Evolutionary conservation across 1,140 invertebrate species (phyloP).

Genomic region (Drosophila persimilis): DNA sequence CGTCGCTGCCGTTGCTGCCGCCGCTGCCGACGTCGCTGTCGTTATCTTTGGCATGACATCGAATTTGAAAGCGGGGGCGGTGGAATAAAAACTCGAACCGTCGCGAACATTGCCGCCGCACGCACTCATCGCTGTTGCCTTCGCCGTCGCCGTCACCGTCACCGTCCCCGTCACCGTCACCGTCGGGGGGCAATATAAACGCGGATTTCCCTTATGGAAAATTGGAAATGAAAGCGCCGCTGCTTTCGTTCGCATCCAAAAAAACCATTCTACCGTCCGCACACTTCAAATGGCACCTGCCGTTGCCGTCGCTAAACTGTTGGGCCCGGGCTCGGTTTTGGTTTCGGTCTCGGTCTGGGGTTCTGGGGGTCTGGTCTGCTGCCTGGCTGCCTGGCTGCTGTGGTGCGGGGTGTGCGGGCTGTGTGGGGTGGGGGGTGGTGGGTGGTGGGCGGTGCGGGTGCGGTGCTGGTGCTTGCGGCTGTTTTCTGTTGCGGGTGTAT

Average conservation of each 20-base stretch:
- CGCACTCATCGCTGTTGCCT: slow-evolving; percentile 47
- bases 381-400: background rate
- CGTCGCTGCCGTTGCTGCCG: slow-evolving; percentile 28
- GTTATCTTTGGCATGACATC: slow-evolving; percentile 70
- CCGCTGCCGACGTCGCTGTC: slow-evolving; percentile 41
- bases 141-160: slow-evolving; percentile 16
- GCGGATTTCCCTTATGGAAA: too few relatives aligned
- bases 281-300: slow-evolving; percentile 76
- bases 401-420: background rate
- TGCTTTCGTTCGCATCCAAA: slow-evolving; percentile 11
- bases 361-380: slow-evolving; percentile 31
- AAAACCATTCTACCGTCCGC: slow-evolving; percentile 58
- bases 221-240: background rate
- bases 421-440: background rate
- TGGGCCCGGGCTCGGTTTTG: slow-evolving; percentile 42
- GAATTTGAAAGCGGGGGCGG: slow-evolving; percentile 46
- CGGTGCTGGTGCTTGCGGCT: too few relatives aligned
- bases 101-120: slow-evolving; percentile 60
- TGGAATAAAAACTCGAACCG: slow-evolving; percentile 10
- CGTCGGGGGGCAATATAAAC: background rate
- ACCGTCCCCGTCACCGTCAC: slow-evolving; percentile 9
- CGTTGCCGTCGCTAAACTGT: slow-evolving; percentile 74
- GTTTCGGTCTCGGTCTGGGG: slow-evolving; percentile 44
- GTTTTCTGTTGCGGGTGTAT: slow-evolving; percentile 39
- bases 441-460: background rate